Conservation (phyloP, 2,888 invertebrate species). For the Tetranychus truncatus region DNA sequence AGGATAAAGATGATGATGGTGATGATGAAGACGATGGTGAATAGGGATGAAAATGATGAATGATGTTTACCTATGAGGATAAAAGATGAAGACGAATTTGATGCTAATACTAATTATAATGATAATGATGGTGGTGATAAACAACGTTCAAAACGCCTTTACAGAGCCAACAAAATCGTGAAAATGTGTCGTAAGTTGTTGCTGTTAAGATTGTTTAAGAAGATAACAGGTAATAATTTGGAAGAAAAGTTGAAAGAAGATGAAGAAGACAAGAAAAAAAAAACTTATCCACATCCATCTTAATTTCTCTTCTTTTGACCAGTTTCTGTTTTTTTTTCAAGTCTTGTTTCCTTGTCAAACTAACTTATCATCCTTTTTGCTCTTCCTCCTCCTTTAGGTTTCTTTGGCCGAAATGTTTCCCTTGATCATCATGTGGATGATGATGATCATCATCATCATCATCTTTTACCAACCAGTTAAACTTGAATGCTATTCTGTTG, state of each 20-base stretch:
- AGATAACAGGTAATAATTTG: background rate
- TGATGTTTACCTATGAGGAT: background rate
- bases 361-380: background rate
- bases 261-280: background rate
- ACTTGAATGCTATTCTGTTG: constrained; percentile 79
- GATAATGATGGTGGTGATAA: background rate
- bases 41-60: background rate
- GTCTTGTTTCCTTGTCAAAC: background rate
- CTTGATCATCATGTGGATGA: background rate
- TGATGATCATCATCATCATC: constrained; percentile 32
- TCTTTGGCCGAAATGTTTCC: background rate
- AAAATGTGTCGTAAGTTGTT: background rate
- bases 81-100: background rate
- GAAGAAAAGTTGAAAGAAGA: background rate
- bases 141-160: background rate
- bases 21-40: too few species aligned
- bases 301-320: constrained; percentile 1
- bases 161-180: background rate
- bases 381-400: too few species aligned
- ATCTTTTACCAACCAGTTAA: constrained; percentile 68
- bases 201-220: background rate
- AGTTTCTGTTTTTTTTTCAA: background rate
- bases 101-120: background rate
- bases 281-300: background rate
- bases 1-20: too few species aligned